Evolutionary conservation across 2,888 invertebrate genomes (phyloP).

Genomic region (Ctenicera cuprea): DNA sequence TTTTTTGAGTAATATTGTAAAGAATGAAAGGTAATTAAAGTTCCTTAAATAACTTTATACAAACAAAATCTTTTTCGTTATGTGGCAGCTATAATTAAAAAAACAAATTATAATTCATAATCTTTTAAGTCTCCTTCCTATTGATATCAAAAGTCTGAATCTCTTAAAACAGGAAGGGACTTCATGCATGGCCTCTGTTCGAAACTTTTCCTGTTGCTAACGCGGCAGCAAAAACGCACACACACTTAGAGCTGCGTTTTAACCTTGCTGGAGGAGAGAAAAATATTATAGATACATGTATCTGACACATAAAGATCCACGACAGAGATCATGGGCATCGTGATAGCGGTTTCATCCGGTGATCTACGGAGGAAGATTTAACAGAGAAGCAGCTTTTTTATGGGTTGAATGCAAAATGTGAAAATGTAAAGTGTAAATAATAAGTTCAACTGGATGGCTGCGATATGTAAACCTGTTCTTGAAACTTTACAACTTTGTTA

Average conservation of each 20-base stretch:
- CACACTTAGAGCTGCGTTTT: background rate
- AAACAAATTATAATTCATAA: background rate
- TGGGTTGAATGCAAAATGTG: constrained; percentile 7
- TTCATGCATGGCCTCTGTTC: constrained; percentile 27
- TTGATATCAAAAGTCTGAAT: constrained; percentile 20
- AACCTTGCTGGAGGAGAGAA: constrained; percentile 21
- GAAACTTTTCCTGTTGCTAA: constrained; percentile 27
- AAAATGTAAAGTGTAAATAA: constrained; percentile 22
- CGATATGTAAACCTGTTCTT: constrained; percentile 11
- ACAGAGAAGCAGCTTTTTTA: constrained; percentile 24
- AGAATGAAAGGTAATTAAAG: too few relatives aligned
- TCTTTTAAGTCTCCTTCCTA: background rate
- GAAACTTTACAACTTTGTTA: background rate
- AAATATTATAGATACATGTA: constrained; percentile 32
- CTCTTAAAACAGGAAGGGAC: constrained; percentile 23
- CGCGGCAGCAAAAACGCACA: constrained; percentile 12
- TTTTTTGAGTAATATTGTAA: too few relatives aligned
- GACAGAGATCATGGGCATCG: constrained; percentile 32
- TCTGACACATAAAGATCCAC: constrained; percentile 41
- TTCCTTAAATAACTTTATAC: too few relatives aligned
- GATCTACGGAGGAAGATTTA: constrained; percentile 12
- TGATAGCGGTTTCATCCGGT: constrained; percentile 28
- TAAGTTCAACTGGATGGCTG: background rate
- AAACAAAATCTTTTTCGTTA: background rate
- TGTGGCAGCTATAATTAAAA: background rate